phyloP scores from a whole-genome alignment of 1,140 invertebrate genomes.

The Popillia japonica region DNA sequence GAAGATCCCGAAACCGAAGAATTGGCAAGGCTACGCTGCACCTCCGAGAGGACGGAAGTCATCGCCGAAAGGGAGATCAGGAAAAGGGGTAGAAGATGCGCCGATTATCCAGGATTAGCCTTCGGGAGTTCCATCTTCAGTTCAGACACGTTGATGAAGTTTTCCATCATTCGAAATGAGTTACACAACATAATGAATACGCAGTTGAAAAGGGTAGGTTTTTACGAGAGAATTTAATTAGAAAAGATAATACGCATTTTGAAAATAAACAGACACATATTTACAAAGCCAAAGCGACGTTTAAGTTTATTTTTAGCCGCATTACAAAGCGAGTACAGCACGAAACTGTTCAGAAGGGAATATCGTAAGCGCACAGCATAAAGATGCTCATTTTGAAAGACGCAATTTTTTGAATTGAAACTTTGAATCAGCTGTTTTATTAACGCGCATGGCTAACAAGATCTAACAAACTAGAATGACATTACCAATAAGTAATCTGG shows the following conservation, averaged over 20 bases:
- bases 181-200: constrained; percentile 97
- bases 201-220: constrained; percentile 94
- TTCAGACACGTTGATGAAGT: constrained; percentile 97
- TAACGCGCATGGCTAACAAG: neutral
- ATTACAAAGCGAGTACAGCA: neutral
- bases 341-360: neutral
- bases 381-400: neutral
- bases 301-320: constrained; percentile 8
- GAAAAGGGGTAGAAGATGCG: constrained; percentile 76
- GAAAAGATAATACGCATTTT: neutral
- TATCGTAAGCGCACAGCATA: neutral
- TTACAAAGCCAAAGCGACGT: constrained; percentile 13
- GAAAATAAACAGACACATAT: neutral
- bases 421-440: neutral
- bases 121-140: constrained; percentile 93
- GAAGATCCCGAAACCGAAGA: constrained; percentile 79
- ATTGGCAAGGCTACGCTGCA: constrained; percentile 82
- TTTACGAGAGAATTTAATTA: constrained; percentile 39
- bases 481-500: neutral
- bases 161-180: constrained; percentile 95
- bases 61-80: constrained; percentile 84
- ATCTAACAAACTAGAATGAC: neutral
- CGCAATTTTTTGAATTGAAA: neutral
- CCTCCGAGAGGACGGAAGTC: constrained; percentile 86
- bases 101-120: constrained; percentile 90